Conservation (phyloP, 1,140 invertebrate species). For the Drosophila willistoni region DNA sequence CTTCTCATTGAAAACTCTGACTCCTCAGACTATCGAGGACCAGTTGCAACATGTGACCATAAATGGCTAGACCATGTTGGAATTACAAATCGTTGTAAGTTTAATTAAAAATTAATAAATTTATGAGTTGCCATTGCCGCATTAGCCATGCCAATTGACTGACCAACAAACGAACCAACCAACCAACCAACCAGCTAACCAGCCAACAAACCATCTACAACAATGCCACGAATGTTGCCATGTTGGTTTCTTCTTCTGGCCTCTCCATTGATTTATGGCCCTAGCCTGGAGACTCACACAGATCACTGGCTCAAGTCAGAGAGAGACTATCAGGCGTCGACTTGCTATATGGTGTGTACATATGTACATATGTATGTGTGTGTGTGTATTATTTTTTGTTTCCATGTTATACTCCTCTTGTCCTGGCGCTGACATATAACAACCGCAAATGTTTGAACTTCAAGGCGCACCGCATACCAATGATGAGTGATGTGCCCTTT, state of each 20-base stretch:
- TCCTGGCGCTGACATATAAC: constrained; percentile 17
- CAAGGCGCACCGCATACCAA: constrained; percentile 54
- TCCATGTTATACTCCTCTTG: constrained; percentile 12
- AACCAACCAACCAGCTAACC: constrained; percentile 14
- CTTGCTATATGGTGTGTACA: not conserved
- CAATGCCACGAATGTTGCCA: constrained; percentile 36
- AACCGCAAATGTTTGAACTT: constrained; percentile 31
- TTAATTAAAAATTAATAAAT: constrained; percentile 82
- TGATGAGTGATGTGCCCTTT: constrained; percentile 62
- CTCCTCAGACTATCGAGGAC: constrained; percentile 32
- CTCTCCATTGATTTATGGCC: constrained; percentile 51
- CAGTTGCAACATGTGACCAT: constrained; percentile 49
- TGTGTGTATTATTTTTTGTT: not conserved
- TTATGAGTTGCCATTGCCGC: constrained; percentile 78
- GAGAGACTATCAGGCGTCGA: constrained; percentile 47
- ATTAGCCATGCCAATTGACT: constrained; percentile 79
- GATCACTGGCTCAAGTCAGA: constrained; percentile 24
- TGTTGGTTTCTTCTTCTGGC: constrained; percentile 24
- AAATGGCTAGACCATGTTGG: constrained; percentile 65
- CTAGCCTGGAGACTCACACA: constrained; percentile 22
- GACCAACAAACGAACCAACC: constrained; percentile 33
- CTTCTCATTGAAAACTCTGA: constrained; percentile 34
- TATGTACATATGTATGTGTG: not conserved
- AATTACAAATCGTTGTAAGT: constrained; percentile 79
- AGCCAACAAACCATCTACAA: constrained; percentile 40